phyloP scores from a whole-genome alignment of 2,113 vertebrate species.

The Dendrocopos noguchii region DNA sequence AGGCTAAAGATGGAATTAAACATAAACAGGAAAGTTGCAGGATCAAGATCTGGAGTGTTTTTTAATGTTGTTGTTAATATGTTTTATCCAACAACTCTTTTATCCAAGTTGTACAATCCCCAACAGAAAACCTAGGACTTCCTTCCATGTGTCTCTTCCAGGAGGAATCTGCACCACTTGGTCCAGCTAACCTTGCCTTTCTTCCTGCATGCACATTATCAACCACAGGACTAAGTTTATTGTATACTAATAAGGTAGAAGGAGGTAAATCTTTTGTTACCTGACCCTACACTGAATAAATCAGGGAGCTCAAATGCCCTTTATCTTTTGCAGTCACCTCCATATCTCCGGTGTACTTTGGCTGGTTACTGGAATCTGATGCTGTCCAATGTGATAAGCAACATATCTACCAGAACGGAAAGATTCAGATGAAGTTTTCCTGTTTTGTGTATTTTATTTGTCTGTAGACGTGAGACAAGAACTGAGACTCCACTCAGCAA shows the following conservation, averaged over 20 bases:
- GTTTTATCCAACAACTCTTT: not conserved
- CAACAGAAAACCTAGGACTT: not conserved
- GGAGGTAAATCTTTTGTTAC: not conserved
- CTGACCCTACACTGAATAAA: not conserved
- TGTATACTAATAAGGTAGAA: too few relatives aligned
- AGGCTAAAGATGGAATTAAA: not conserved
- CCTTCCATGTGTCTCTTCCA: not conserved
- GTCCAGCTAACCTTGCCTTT: not conserved
- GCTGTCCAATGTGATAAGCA: not conserved
- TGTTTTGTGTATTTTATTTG: not conserved
- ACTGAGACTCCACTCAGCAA: not conserved
- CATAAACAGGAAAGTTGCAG: not conserved
- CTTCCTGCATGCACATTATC: not conserved
- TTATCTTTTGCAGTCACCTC: not conserved
- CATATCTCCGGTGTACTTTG: not conserved
- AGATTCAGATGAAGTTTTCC: not conserved
- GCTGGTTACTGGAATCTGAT: not conserved
- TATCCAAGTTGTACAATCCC: not conserved
- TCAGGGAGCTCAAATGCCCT: not conserved
- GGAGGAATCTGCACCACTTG: not conserved
- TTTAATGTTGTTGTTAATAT: not conserved
- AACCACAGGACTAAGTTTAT: too few relatives aligned
- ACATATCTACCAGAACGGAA: not conserved
- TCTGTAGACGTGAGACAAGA: not conserved
- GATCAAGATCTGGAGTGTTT: not conserved